These are phyloP conservation scores for Platichthys flesus DNA, from an alignment of 2,113 vertebrate species.

Conservation along the genomic window DNA sequence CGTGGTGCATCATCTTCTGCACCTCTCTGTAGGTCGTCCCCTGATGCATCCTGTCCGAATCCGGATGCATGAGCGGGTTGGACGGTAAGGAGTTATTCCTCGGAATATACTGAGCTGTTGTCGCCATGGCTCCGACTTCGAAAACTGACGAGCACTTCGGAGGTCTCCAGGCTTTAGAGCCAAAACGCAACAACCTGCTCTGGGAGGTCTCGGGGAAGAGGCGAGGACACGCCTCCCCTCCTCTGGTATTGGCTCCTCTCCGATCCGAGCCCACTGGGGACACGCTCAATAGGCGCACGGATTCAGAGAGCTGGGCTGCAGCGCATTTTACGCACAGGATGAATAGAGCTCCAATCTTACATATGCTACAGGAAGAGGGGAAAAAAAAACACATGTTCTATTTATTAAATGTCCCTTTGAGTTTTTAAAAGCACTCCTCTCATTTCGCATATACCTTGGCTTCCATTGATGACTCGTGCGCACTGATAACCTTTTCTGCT, in stretches of 20 bases:
- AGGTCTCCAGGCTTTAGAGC: constrained; percentile 89
- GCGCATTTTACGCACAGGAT: constrained; percentile 69
- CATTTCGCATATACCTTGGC: constrained; percentile 4
- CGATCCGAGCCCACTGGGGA: constrained; percentile 77
- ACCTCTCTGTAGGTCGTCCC: constrained; percentile 96
- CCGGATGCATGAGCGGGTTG: constrained; percentile 93
- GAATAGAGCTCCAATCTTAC: constrained; percentile 59
- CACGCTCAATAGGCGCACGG: constrained; percentile 71
- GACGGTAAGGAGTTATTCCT: constrained; percentile 91
- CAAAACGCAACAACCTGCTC: constrained; percentile 84
- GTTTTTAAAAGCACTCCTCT: constrained; percentile 40
- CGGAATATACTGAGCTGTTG: constrained; percentile 95
- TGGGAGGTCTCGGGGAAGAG: constrained; percentile 83
- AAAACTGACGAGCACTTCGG: constrained; percentile 86
- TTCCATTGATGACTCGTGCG: constrained; percentile 33
- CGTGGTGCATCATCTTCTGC: constrained; percentile 99
- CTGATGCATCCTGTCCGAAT: constrained; percentile 93
- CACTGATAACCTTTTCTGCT: constrained; percentile 32
- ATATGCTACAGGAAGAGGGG: constrained; percentile 43
- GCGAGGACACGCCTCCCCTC: constrained; percentile 84
- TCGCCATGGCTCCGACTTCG: constrained; percentile 92
- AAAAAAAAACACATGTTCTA: constrained; percentile 63
- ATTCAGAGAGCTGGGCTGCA: constrained; percentile 46
- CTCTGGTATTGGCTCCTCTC: constrained; percentile 83
- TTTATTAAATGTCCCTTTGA: constrained; percentile 65